Percentiles rank a stretch among this genome's conserved stretches.
phyloP scores from a whole-genome alignment of 2,888 invertebrate genomes.

The Ophonus ardosiacus region DNA sequence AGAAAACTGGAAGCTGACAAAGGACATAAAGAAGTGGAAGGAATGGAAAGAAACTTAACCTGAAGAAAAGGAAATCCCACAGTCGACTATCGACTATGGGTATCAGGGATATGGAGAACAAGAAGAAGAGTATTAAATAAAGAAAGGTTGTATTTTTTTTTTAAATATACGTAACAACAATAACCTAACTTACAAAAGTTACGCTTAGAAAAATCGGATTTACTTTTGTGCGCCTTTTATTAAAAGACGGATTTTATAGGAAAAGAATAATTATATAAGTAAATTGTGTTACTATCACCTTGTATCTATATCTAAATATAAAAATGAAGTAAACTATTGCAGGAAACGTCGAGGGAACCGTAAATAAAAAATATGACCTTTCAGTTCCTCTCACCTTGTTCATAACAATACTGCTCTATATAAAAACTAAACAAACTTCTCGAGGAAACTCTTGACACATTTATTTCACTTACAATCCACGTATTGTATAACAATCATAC shows the following conservation, averaged over 20 bases:
- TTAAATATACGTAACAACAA: too few species aligned
- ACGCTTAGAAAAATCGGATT: too few species aligned
- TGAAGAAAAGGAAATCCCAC: too few species aligned
- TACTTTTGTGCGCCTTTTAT: too few species aligned
- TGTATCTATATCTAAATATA: neutral
- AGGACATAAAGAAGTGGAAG: too few species aligned
- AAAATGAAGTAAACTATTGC: neutral
- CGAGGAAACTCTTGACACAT: slow-evolving; percentile 13
- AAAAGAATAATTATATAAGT: neutral
- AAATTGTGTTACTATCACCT: neutral
- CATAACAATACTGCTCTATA: neutral
- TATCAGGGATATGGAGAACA: too few species aligned
- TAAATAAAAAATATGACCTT: neutral
- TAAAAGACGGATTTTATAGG: neutral
- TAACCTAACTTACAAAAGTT: too few species aligned
- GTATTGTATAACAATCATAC: slow-evolving; percentile 37
- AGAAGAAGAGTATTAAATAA: too few species aligned
- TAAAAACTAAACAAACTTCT: neutral
- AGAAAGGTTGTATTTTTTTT: too few species aligned
- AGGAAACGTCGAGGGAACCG: neutral
- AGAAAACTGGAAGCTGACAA: too few species aligned
- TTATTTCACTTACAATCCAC: slow-evolving; percentile 17
- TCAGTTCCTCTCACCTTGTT: neutral
- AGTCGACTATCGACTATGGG: too few species aligned
- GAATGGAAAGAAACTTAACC: too few species aligned